Base-by-base conservation (phyloP, 2,113 vertebrate species). In the Blennius ocellaris region DNA sequence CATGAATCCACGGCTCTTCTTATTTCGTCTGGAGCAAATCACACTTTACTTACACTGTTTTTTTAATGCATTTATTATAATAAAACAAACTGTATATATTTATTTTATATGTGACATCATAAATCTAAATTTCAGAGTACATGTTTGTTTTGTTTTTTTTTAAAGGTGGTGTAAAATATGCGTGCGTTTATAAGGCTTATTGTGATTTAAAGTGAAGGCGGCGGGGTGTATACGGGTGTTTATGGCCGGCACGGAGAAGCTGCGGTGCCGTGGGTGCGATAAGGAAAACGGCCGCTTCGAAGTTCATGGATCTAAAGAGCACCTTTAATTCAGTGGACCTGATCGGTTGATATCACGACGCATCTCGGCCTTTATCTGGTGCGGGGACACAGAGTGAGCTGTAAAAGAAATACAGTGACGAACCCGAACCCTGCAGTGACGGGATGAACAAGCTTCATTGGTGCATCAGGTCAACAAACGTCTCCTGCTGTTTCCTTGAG, bases 261-360 rank as follows among this genome's bases (percentile, higher is more conserved):
- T 58, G 47, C 61, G 4, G 39, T 59, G 64, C 67, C 43, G 37
- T 64, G 17, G 36, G 12, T n/a, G 41, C 70, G 82, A 87, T 83
- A 91, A 85, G 69, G 41, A 72, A 30, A 30, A 64, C 16, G 30
- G 70, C 36, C 38, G 43, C 73, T 76, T 84, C 84, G 73, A 87
- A 85, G 85, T 82, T 81, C 62, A 64, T 60, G 51, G 76, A 79
- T 82, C 79, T 87, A 79, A 84, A 87, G 82, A 82, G 59, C 82
- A 76, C 12, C 6, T 62, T 55, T 38, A 49, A 54, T 76, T 86
- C 60, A 30, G 0, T 78, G 73, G 82, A 78, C 79, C 49, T 1
- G 1, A 41, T 47, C n/a, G 39, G 37, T 47, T 55, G 60, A 66
- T 66, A 49, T 8, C 60, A 17, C 51, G 39, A 38, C 37, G 54